phyloP scores from a whole-genome alignment of 1,140 invertebrate genomes.

The Ostrea denselamellosa region DNA sequence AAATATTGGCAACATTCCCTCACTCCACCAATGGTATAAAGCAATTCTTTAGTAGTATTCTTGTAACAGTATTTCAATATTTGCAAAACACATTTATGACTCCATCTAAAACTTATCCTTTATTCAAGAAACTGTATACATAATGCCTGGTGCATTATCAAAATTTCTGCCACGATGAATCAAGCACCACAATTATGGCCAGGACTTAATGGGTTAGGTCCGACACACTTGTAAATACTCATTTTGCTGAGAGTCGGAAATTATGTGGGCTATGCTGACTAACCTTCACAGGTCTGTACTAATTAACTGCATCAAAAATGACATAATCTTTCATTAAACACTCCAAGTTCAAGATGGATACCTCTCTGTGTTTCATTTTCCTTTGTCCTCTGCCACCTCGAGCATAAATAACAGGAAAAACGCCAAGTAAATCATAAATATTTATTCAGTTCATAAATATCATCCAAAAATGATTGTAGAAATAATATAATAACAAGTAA shows the following conservation, averaged over 20 bases:
- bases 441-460: slow-evolving; percentile 9
- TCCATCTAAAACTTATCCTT: no score
- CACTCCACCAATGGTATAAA: no score
- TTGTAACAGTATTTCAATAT: neutral
- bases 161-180: neutral
- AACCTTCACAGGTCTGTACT: neutral
- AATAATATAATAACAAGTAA: neutral
- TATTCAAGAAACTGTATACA: no score
- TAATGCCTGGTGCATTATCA: no score
- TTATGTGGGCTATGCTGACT: neutral
- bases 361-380: neutral
- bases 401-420: neutral
- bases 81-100: no score
- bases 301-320: neutral
- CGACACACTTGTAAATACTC: neutral
- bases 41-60: neutral
- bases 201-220: neutral
- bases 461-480: slow-evolving; percentile 27
- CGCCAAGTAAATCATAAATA: neutral
- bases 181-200: neutral
- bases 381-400: neutral
- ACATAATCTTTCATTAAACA: neutral
- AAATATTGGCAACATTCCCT: no score
- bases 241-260: neutral
- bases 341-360: neutral